Percentiles rank a stretch among this genome's conserved stretches.
Evolutionary conservation across 2,113 vertebrate genomes (phyloP).

Genomic region (Heptranchias perlo): DNA sequence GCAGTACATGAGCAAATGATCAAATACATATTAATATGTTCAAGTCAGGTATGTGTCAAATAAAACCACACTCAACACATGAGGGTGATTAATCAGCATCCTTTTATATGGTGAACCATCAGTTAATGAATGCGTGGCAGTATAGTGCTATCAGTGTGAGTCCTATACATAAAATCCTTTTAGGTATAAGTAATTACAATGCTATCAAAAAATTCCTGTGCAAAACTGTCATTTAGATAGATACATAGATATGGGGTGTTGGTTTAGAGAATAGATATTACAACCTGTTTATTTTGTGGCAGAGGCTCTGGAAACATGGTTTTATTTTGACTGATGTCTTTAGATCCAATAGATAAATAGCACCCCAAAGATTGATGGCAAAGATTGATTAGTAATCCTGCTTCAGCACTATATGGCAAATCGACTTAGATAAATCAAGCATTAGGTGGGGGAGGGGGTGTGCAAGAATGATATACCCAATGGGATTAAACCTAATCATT

Average conservation of each 20-base stretch:
- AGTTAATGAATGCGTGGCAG: background rate
- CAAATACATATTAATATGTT: background rate
- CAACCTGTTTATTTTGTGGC: conserved; percentile 43
- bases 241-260: conserved; percentile 31
- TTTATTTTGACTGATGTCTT: conserved; percentile 54
- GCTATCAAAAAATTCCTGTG: background rate
- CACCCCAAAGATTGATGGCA: conserved; percentile 46
- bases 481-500: conserved; percentile 8
- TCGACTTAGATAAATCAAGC: conserved; percentile 47
- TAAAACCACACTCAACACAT: background rate
- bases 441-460: conserved; percentile 38
- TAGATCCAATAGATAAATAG: conserved; percentile 50
- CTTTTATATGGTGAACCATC: background rate
- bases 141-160: background rate
- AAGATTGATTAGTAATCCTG: conserved; percentile 52
- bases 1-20: background rate
- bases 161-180: background rate
- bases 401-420: conserved; percentile 45
- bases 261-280: conserved; percentile 45
- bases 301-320: conserved; percentile 43
- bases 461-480: background rate
- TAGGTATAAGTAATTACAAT: background rate
- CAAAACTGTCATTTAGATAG: conserved; percentile 37
- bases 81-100: background rate
- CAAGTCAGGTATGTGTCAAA: background rate